A percentile compares a stretch with the other conserved stretches of the same genome.
phyloP scores from a whole-genome alignment of 1,140 invertebrate genomes.

The Colletes latitarsis region DNA sequence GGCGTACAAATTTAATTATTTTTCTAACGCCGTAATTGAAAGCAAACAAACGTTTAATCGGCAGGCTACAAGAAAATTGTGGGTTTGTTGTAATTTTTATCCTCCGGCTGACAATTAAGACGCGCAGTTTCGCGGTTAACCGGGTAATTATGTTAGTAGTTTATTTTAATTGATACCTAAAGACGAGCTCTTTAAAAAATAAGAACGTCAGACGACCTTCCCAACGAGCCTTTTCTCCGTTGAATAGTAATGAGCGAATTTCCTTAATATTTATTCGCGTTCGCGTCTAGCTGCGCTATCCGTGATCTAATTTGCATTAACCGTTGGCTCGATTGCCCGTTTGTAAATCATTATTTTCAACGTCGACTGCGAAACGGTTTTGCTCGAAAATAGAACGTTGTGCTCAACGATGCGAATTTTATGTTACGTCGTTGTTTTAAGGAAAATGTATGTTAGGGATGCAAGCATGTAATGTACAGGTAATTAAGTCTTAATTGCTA shows the following conservation, averaged over 20 bases:
- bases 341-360: constrained; percentile 51
- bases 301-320: constrained; percentile 52
- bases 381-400: constrained; percentile 8
- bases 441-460: not conserved
- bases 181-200: not conserved
- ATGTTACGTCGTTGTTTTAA: not conserved
- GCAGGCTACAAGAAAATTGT: not conserved
- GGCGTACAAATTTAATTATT: not conserved
- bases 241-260: constrained; percentile 41
- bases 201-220: constrained; percentile 4
- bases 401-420: constrained; percentile 1
- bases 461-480: not conserved
- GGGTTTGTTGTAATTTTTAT: not conserved
- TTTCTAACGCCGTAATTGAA: not conserved
- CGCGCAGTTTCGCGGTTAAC: not conserved
- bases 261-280: constrained; percentile 33
- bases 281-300: not conserved
- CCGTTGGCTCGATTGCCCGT: constrained; percentile 41
- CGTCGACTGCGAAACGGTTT: constrained; percentile 31
- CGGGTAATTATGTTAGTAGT: not conserved
- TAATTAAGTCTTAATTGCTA: not conserved
- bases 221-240: not conserved
- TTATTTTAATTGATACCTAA: not conserved
- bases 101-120: too few relatives aligned
- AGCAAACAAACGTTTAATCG: not conserved